Evolutionary conservation across 2,797 vertebrate genomes (phyloP).

Genomic region (Hydrocynus forskahlii): DNA sequence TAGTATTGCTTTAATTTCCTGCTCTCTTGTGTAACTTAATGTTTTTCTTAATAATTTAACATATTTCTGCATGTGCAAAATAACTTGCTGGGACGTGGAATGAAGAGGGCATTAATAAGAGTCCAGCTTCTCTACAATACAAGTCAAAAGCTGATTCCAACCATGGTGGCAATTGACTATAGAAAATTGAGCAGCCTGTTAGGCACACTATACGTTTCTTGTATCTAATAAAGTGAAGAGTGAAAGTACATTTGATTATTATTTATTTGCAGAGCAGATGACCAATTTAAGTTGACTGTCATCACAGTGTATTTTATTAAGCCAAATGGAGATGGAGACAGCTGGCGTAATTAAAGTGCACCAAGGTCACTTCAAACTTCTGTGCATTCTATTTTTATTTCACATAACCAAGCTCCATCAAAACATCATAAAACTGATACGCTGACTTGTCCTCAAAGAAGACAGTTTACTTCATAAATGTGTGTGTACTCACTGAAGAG

Average conservation of each 20-base stretch:
- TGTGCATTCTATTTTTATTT: conserved; percentile 19
- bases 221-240: neutral
- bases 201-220: neutral
- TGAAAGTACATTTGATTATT: conserved; percentile 16
- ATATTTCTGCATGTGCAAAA: neutral
- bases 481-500: too few species aligned
- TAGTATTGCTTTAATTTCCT: neutral
- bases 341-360: conserved; percentile 35
- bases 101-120: neutral
- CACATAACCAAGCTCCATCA: conserved; percentile 3
- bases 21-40: neutral
- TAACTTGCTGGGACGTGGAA: neutral
- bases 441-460: neutral
- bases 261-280: conserved; percentile 44
- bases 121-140: neutral
- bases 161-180: neutral
- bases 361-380: conserved; percentile 48
- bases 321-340: conserved; percentile 21
- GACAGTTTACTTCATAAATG: too few species aligned
- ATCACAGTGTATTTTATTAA: conserved; percentile 29
- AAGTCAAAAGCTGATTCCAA: neutral
- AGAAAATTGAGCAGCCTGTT: neutral
- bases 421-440: neutral
- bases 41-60: neutral
- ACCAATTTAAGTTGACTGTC: conserved; percentile 27